These are phyloP conservation scores for Drosophila sproati DNA, from an alignment of 1,140 invertebrate genomes.

Conservation along the genomic window DNA sequence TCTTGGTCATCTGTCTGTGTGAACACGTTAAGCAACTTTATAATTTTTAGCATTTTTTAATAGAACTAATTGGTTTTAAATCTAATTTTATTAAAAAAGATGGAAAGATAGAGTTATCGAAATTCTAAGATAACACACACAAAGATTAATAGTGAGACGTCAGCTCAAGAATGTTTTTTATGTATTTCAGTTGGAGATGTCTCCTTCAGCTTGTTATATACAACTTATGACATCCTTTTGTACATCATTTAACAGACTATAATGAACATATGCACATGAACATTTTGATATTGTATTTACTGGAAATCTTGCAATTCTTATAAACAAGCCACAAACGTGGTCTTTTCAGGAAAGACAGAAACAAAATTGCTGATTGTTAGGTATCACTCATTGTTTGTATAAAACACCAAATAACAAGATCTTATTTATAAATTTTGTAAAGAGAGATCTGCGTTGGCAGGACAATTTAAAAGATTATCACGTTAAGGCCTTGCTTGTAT, in stretches of 20 bases:
- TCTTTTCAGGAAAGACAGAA: constrained; percentile 14
- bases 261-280: background rate
- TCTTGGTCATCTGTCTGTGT: too few relatives aligned
- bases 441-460: constrained; percentile 44
- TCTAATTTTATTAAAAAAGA: too few relatives aligned
- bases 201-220: constrained; percentile 11
- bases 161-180: background rate
- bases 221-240: background rate
- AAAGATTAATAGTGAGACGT: background rate
- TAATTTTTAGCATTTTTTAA: too few relatives aligned
- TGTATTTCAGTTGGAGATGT: background rate
- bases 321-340: constrained; percentile 23
- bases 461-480: constrained; percentile 83
- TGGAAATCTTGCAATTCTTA: constrained; percentile 8
- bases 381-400: constrained; percentile 61
- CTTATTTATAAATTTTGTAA: constrained; percentile 73
- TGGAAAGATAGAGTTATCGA: too few relatives aligned
- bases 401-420: constrained; percentile 76
- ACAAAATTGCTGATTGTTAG: constrained; percentile 34
- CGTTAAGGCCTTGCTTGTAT: constrained; percentile 64
- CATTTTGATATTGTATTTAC: constrained; percentile 1
- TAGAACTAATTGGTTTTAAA: too few relatives aligned
- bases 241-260: background rate
- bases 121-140: background rate
- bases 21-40: too few relatives aligned